Conservation (phyloP, 2,888 invertebrate genomes). For the Xestia xanthographa region DNA sequence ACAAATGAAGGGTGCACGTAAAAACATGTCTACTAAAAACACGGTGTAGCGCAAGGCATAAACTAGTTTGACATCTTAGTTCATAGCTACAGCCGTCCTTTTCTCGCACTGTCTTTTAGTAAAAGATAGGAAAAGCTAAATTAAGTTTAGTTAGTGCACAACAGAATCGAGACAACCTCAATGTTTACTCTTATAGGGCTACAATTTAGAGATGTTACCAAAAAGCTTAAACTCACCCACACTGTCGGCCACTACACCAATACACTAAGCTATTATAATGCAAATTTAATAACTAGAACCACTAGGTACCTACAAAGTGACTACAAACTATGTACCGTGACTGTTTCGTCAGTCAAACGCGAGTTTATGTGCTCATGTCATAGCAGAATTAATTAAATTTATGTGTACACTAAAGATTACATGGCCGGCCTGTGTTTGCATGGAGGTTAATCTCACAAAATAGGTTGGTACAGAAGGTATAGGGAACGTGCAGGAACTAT, state of each 20-base stretch:
- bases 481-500: too few species aligned
- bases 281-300: constrained; percentile 45
- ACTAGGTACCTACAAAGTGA: constrained; percentile 38
- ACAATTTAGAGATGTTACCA: neutral
- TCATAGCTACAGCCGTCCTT: too few species aligned
- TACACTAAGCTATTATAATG: constrained; percentile 26
- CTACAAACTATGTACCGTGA: constrained; percentile 42
- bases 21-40: too few species aligned
- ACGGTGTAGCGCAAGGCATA: too few species aligned
- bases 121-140: too few species aligned
- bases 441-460: constrained; percentile 76
- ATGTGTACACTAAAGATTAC: constrained; percentile 85
- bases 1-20: too few species aligned
- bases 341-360: constrained; percentile 58
- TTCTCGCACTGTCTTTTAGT: too few species aligned
- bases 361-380: constrained; percentile 71
- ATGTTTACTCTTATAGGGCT: too few species aligned
- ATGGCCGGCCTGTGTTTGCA: constrained; percentile 76
- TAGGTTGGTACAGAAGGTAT: constrained; percentile 22
- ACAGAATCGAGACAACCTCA: too few species aligned
- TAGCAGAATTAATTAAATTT: constrained; percentile 84
- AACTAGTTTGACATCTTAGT: too few species aligned
- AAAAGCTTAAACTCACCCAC: neutral
- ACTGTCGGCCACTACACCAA: neutral
- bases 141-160: too few species aligned